Percentiles rank a stretch among this genome's conserved stretches.
Conservation (phyloP, 1,140 invertebrate species). For the Drosophila burlai region DNA sequence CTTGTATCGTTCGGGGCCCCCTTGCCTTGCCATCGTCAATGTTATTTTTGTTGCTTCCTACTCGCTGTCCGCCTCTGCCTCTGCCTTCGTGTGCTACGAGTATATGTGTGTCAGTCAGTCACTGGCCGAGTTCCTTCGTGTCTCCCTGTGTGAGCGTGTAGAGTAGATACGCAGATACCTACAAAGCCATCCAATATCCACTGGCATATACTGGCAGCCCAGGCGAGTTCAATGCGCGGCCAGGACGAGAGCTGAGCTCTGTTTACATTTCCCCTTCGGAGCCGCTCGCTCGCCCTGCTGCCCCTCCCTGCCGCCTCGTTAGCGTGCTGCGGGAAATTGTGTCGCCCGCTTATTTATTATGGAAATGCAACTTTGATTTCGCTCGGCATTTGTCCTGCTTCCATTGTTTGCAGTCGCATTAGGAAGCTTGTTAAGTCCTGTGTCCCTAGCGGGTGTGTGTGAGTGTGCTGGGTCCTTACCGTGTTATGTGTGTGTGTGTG, state of each 20-base stretch:
- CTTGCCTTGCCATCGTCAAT: constrained; percentile 64
- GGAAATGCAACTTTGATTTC: constrained; percentile 56
- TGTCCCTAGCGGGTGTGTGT: constrained; percentile 10
- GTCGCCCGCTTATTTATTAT: constrained; percentile 55
- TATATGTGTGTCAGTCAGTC: constrained; percentile 82
- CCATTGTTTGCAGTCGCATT: constrained; percentile 31
- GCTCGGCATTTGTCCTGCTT: constrained; percentile 41
- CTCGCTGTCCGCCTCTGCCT: constrained; percentile 53
- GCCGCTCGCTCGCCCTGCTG: not conserved
- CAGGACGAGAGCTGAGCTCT: constrained; percentile 52
- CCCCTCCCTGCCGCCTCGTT: constrained; percentile 8
- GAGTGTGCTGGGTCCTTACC: constrained; percentile 8
- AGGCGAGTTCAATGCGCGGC: constrained; percentile 72
- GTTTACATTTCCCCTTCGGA: constrained; percentile 65
- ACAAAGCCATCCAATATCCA: constrained; percentile 45
- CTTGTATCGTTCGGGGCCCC: constrained; percentile 64
- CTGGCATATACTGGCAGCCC: constrained; percentile 20
- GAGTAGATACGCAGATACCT: constrained; percentile 68
- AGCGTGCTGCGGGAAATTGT: constrained; percentile 50
- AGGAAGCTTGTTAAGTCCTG: constrained; percentile 35
- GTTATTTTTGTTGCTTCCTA: constrained; percentile 81
- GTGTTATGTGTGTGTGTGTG: constrained; percentile 19
- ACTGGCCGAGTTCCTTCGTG: constrained; percentile 50
- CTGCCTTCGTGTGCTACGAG: constrained; percentile 34
- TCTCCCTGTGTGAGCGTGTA: constrained; percentile 23